These are phyloP conservation scores for Coilia nasus DNA, from an alignment of 2,797 vertebrate genomes.

Conservation along the genomic window DNA sequence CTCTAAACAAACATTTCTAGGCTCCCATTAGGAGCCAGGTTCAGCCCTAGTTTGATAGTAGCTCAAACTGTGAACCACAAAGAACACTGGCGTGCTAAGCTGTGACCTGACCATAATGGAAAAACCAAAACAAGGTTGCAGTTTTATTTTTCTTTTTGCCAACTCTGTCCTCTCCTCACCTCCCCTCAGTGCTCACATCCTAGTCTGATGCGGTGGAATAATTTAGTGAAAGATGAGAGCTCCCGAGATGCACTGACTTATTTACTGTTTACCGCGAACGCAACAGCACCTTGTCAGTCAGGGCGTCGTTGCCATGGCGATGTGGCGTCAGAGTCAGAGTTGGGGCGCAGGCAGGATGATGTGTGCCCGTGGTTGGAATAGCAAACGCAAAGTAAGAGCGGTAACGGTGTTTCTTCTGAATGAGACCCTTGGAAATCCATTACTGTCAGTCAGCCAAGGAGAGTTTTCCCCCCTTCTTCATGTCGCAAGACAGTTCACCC, in stretches of 20 bases:
- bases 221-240: neutral
- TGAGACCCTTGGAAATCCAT: no score
- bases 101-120: neutral
- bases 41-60: neutral
- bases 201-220: neutral
- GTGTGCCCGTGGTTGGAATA: slow-evolving; percentile 15
- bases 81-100: neutral
- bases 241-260: neutral
- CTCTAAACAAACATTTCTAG: neutral
- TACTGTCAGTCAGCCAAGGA: neutral
- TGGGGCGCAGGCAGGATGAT: neutral
- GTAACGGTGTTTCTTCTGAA: neutral
- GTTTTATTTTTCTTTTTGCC: neutral
- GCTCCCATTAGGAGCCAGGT: neutral
- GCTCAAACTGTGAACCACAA: neutral
- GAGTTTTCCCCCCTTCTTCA: neutral
- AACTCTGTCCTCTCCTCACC: neutral
- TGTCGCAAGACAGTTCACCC: neutral
- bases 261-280: slow-evolving; percentile 10
- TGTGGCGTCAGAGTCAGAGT: neutral
- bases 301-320: neutral
- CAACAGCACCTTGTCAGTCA: slow-evolving; percentile 11
- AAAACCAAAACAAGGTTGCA: neutral
- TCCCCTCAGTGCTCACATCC: neutral
- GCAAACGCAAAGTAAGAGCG: neutral